Base-by-base conservation (phyloP, 2,113 vertebrate genomes). In the Syrmaticus mikado region DNA sequence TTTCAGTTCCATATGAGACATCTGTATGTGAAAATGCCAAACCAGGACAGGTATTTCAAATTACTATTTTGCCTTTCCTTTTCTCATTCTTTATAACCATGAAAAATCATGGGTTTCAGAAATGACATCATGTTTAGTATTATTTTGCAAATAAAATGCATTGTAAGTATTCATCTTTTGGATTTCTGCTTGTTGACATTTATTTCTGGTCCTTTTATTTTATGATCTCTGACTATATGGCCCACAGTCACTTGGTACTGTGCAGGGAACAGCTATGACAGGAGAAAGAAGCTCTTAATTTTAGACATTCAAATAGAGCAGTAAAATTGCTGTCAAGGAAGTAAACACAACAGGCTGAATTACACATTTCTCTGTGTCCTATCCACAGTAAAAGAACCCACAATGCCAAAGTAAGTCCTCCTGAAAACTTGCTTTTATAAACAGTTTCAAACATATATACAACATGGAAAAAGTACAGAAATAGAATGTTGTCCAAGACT, bases 21-120 rank as follows among this genome's bases (percentile, higher is more conserved):
- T 98, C 98, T 77, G 99, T 99, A 48, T 99, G 99, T 97, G 99
- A 99, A 95, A 99, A 98, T 80, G 98, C 99, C 92, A 99, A 99
- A 97, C 83, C 96, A 68, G 99, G 99, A 97, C 99, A 99, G 99
- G 99, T 99, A 98, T 52, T 92, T 92, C 25, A 66, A 38, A 46
- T 89, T 93, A 5, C 2, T 72, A 8, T 84, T 67, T 75, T 68
- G 1, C 0, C 70, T 76, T 82, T 77, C 52, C 7, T 94, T 74
- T 72, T 17, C 1, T 32, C 77, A 30, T 21, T 64, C 11, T 52
- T 79, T 79, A 50, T 27, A 91, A 8, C 4, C 34, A 22, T n/a
- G 38, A 25, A 84, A 64, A 55, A 58, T 57, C 72, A 16, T 71
- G 13, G 1, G 43, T 58, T 85, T 72, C 25, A 38, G 82, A 48